Evolutionary conservation across 2,113 vertebrate genomes (phyloP), one percentile per base, ranked within the genome.

Genomic region (Heterotilapia buettikoferi): DNA sequence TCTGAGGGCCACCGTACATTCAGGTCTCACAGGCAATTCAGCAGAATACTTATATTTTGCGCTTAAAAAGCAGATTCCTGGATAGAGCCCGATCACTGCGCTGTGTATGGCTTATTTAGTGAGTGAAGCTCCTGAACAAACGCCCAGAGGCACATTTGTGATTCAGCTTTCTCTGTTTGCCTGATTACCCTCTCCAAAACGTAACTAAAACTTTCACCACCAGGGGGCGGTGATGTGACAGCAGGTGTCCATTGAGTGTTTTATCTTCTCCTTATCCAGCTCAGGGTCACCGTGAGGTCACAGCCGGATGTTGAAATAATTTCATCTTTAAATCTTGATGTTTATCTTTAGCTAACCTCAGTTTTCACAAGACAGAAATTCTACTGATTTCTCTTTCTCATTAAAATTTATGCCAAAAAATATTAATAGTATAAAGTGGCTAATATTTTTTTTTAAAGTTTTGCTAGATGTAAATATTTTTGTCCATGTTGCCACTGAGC

Each of bases 101-200:
- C 9, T 36, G 6, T 12, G 59, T 63, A 6, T 2, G 1, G 59
- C 59, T 63, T 7, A 36, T 1, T n/a, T 63, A 36, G 31, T 19
- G 29, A 33, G 57, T 19, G 16, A 63, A 19, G 63, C 38, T n/a
- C 31, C 13, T 16, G 2, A 61, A 1, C 33, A 66, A 66, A 38
- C 7, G 1, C 1, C 0, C 11, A 0, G 19, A 21, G 63, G 19
- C 11, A 40, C 66, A 18, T 73, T 26, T 73, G 38, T 24, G n/a
- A 71, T 43, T 43, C 21, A 10, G 66, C 38, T 45, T 26, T 16
- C 66, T 71, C 7, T 2, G 13, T 43, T 71, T 26, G 7, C n/a
- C 38, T 3, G 33, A 68, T 40, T 68, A 5, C 61, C 4, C 33
- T 66, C 19, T 3, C 19, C 61, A n/a, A 66, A 66, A 24, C 38